Evolutionary conservation across 2,797 vertebrate genomes (phyloP), one percentile per base, ranked within the genome.

Genomic region (Setipinna tenuifilis): DNA sequence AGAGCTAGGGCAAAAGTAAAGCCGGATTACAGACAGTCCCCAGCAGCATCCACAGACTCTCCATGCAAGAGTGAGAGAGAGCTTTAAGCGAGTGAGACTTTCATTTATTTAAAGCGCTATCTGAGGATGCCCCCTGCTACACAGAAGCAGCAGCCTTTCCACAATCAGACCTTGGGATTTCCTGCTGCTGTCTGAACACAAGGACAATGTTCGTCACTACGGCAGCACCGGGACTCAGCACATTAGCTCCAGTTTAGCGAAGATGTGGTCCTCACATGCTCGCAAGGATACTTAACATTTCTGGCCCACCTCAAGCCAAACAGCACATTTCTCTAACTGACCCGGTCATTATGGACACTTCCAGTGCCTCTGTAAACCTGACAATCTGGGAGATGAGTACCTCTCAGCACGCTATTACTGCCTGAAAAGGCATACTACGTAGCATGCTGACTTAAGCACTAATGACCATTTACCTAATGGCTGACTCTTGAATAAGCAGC

Each of bases 21-120:
- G 87, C 86, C 85, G 91, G 91, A 93, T 93, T 92, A 93, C 83
- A 89, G 86, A 19, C 12, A 71, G 89, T 83, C 90, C 86, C 71
- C 71, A 44, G 71, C 71, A 78, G 71, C 31, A 44, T 41, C 71
- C 71, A 44, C 71, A 78, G 71, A 44, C 71, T 78, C 16, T 41
- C 16, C 5, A 35, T 19, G 21, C 10, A 31, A 25, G 31, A 50
- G 28, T 23, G 41, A 9, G 19, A 81, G 54, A 80, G 65, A 25
- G 19, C 28, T 75, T 75, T 75, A 9, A 21, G 35, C 28, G 6
- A 78, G 71, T 44, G 71, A 71, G 65, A 78, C 35, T 78, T 78
- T 78, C 71, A 78, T 78, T 41, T 78, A 78, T 78, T 78, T 78
- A 44, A 78, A 31, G 71, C 31, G 19, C 71, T 78, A 44, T 35